Percentiles rank a stretch among this genome's conserved stretches.
These are phyloP conservation scores for Drosophila antonietae DNA, from an alignment of 2,888 invertebrate species.

Conservation along the genomic window DNA sequence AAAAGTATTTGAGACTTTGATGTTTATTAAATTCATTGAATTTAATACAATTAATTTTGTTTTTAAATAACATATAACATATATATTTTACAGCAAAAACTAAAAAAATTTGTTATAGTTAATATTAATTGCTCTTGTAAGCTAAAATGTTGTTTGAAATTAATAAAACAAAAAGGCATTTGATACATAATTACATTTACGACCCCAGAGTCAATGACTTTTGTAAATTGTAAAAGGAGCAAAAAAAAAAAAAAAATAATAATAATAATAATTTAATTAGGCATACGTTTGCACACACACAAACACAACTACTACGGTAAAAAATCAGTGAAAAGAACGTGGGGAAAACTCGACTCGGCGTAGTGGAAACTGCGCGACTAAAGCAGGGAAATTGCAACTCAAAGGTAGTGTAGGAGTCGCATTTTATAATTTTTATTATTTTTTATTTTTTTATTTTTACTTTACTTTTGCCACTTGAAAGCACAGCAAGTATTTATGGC, in stretches of 20 bases:
- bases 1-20: no score
- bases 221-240: constrained; percentile 17
- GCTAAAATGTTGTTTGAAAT: not conserved
- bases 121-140: not conserved
- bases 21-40: no score
- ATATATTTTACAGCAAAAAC: not conserved
- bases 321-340: constrained; percentile 68
- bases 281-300: constrained; percentile 33
- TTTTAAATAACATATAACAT: no score
- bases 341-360: constrained; percentile 38
- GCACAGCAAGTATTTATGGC: constrained; percentile 78
- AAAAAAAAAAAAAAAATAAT: constrained; percentile 31
- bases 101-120: not conserved
- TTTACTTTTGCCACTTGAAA: constrained; percentile 68
- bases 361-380: constrained; percentile 50
- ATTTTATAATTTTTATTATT: constrained; percentile 64
- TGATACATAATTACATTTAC: constrained; percentile 15
- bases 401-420: constrained; percentile 68
- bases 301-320: constrained; percentile 36
- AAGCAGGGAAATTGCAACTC: constrained; percentile 44
- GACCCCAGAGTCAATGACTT: constrained; percentile 54
- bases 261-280: constrained; percentile 72
- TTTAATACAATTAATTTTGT: no score
- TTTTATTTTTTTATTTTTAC: constrained; percentile 24
- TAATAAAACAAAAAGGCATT: constrained; percentile 1